phyloP scores from a whole-genome alignment of 2,888 invertebrate species.

The Cephus spinipes region DNA sequence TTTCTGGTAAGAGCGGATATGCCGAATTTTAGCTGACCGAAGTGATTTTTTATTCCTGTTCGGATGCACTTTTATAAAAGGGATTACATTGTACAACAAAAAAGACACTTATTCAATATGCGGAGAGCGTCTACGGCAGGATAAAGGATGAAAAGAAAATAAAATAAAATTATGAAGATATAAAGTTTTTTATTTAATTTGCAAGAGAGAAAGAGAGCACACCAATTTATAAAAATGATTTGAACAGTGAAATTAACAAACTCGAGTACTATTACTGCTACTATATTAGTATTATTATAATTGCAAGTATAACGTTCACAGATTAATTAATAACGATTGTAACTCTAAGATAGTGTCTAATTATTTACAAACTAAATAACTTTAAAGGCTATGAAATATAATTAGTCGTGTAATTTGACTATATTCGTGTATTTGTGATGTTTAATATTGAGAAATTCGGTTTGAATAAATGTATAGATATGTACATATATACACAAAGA shows the following conservation, averaged over 20 bases:
- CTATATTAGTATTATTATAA: background rate
- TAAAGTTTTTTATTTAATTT: background rate
- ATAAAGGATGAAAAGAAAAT: background rate
- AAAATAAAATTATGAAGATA: background rate
- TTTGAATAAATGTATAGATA: conserved; percentile 39
- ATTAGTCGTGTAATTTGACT: conserved; percentile 34
- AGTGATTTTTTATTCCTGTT: background rate
- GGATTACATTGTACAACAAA: background rate
- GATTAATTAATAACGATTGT: background rate
- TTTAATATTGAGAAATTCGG: conserved; percentile 37
- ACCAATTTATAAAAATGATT: background rate
- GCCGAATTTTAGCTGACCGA: background rate
- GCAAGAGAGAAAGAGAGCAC: background rate
- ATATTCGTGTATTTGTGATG: conserved; percentile 39
- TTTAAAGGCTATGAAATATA: conserved; percentile 19
- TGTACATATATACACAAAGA: conserved; percentile 20
- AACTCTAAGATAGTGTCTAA: background rate
- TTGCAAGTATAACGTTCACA: background rate
- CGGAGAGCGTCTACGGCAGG: background rate
- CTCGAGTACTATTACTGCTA: background rate
- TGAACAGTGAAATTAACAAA: background rate
- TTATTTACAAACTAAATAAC: background rate
- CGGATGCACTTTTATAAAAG: background rate
- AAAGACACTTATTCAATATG: background rate
- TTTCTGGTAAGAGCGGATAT: background rate